Percentiles rank a stretch among this genome's conserved stretches.
These are phyloP conservation scores for Gerosis bhagava DNA, from an alignment of 2,888 invertebrate genomes.

Conservation along the genomic window DNA sequence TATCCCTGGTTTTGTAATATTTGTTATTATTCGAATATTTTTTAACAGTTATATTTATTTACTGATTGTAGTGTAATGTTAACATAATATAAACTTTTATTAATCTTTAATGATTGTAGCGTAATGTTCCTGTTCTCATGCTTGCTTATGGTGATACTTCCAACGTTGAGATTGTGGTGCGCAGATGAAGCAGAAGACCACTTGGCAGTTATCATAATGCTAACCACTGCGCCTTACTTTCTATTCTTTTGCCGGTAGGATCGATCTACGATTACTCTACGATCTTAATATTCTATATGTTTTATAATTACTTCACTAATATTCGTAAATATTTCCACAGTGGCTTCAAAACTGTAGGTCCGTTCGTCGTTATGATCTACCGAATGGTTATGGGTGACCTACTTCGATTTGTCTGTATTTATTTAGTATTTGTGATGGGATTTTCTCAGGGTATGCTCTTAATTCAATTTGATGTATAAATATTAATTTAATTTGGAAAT, in stretches of 20 bases:
- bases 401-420: conserved; percentile 97
- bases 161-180: conserved; percentile 92
- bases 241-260: conserved; percentile 98
- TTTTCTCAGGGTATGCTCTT: conserved; percentile 97
- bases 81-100: too few species aligned
- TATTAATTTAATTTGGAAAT: too few species aligned
- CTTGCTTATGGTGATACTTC: conserved; percentile 92
- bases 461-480: too few species aligned
- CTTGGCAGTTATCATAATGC: conserved; percentile 95
- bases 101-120: too few species aligned
- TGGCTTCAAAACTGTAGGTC: conserved; percentile 98
- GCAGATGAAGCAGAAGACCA: conserved; percentile 94
- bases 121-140: conserved; percentile 98
- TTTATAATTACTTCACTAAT: too few species aligned
- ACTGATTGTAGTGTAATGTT: too few species aligned
- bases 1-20: too few species aligned
- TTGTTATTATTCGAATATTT: too few species aligned
- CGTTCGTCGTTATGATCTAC: conserved; percentile 99
- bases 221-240: conserved; percentile 98
- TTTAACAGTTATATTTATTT: too few species aligned
- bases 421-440: conserved; percentile 97
- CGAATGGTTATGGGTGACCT: conserved; percentile 98
- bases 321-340: too few species aligned
- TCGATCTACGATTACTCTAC: too few species aligned
- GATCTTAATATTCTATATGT: too few species aligned